Conservation (phyloP, 1,140 invertebrate genomes). For the Ditylenchus dipsaci region DNA sequence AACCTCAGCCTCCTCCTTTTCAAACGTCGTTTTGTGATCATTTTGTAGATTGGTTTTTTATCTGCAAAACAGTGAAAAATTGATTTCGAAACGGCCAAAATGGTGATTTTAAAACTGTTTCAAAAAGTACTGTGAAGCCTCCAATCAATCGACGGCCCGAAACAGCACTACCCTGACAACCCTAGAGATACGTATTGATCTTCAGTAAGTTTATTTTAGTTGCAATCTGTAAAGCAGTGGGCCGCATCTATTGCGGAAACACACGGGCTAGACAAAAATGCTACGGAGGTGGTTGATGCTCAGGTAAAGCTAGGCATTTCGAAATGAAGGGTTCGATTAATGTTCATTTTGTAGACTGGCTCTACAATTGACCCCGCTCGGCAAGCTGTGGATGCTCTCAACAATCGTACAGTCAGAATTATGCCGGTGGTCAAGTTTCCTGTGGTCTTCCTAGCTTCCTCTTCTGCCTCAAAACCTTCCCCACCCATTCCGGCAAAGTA, state of each 20-base stretch:
- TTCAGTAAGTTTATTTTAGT: slow-evolving; percentile 23
- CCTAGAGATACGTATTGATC: too few species aligned
- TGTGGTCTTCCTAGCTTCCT: slow-evolving; percentile 48
- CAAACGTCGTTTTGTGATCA: too few species aligned
- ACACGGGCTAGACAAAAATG: slow-evolving; percentile 44
- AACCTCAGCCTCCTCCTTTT: too few species aligned
- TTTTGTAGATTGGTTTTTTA: too few species aligned
- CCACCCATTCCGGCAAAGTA: slow-evolving; percentile 40
- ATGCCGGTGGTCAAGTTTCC: slow-evolving; percentile 52
- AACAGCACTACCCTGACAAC: too few species aligned
- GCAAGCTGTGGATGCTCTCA: slow-evolving; percentile 53
- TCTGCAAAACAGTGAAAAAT: too few species aligned
- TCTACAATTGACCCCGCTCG: slow-evolving; percentile 52
- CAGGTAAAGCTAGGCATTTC: slow-evolving; percentile 34
- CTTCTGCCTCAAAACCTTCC: slow-evolving; percentile 17
- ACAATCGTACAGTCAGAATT: slow-evolving; percentile 45
- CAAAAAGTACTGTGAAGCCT: too few species aligned
- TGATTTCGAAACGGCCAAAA: too few species aligned
- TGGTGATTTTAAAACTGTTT: too few species aligned
- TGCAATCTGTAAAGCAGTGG: slow-evolving; percentile 49
- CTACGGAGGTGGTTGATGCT: slow-evolving; percentile 50
- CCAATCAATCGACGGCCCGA: too few species aligned
- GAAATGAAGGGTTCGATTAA: not conserved
- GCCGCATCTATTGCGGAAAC: slow-evolving; percentile 44
- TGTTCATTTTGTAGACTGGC: slow-evolving; percentile 38